These are phyloP conservation scores for Drosophila limbata DNA, from an alignment of 2,888 invertebrate genomes.

Conservation along the genomic window DNA sequence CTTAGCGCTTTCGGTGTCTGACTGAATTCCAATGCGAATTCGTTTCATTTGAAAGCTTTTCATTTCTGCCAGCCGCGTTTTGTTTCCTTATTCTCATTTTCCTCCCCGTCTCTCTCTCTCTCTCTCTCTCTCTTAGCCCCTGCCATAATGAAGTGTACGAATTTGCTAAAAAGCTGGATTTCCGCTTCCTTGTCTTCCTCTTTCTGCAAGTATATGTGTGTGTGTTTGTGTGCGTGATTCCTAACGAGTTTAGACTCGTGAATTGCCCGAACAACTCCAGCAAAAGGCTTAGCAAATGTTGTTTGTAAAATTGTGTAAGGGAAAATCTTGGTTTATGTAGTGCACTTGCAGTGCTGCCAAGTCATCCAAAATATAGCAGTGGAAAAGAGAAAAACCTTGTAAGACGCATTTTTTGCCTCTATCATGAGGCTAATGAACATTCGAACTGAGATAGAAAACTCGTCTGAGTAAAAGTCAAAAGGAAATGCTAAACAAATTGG, in stretches of 20 bases:
- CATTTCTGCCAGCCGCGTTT: constrained; percentile 57
- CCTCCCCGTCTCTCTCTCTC: background rate
- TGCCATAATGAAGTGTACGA: constrained; percentile 63
- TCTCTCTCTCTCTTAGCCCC: too few species aligned
- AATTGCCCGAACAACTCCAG: constrained; percentile 35
- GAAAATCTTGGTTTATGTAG: constrained; percentile 25
- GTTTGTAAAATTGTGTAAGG: constrained; percentile 40
- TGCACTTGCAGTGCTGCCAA: constrained; percentile 1
- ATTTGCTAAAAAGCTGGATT: constrained; percentile 69
- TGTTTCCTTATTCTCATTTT: constrained; percentile 44
- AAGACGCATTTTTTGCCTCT: background rate
- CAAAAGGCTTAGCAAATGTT: constrained; percentile 54
- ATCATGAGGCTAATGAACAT: constrained; percentile 37
- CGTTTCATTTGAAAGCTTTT: constrained; percentile 76
- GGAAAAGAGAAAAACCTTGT: background rate
- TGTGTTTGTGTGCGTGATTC: constrained; percentile 26
- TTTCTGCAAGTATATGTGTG: constrained; percentile 37
- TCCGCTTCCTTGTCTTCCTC: constrained; percentile 62
- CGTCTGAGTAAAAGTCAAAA: constrained; percentile 1
- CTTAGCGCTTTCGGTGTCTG: constrained; percentile 6
- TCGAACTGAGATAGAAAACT: constrained; percentile 1
- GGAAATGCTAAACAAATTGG: constrained; percentile 38
- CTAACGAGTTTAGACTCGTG: constrained; percentile 60
- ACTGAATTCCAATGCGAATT: constrained; percentile 72
- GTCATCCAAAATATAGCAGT: constrained; percentile 3